A percentile compares a stretch with the other conserved stretches of the same genome.
Evolutionary conservation across 1,140 invertebrate genomes (phyloP).

Genomic region (Zaprionus ghesquierei): DNA sequence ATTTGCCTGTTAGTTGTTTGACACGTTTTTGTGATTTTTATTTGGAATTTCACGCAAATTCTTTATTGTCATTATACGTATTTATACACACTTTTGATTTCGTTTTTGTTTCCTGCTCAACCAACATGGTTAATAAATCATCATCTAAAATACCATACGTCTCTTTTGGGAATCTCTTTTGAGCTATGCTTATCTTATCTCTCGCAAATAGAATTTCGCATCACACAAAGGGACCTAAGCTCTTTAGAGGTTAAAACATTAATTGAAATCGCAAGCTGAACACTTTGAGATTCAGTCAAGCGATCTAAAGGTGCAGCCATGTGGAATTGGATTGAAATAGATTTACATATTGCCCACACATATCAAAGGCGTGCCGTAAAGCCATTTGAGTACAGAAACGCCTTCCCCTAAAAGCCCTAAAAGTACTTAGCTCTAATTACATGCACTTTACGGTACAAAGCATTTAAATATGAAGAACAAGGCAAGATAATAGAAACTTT

Average conservation of each 20-base stretch:
- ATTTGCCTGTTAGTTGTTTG: slow-evolving; percentile 49
- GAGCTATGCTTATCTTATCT: slow-evolving; percentile 7
- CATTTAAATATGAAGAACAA: too few species aligned
- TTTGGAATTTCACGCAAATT: slow-evolving; percentile 39
- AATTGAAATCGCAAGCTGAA: slow-evolving; percentile 4
- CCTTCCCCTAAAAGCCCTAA: not conserved
- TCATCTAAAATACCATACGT: not conserved
- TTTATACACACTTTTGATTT: slow-evolving; percentile 34
- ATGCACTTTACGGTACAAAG: not conserved
- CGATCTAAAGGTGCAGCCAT: slow-evolving; percentile 19
- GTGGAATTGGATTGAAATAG: slow-evolving; percentile 7
- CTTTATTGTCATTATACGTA: slow-evolving; percentile 1
- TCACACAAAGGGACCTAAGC: not conserved
- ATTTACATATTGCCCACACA: not conserved
- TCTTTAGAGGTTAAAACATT: slow-evolving; percentile 5
- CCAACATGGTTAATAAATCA: slow-evolving; percentile 17
- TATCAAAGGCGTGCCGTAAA: slow-evolving; percentile 1
- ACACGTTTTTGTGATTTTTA: slow-evolving; percentile 57
- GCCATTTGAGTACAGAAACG: not conserved
- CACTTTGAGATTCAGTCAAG: not conserved
- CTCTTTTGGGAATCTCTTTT: not conserved
- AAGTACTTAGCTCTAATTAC: not conserved
- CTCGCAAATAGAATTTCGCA: not conserved
- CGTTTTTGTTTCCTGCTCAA: slow-evolving; percentile 23
- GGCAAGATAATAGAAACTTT: too few species aligned